These are phyloP conservation scores for Galeopterus variegatus DNA, from an alignment of 2,113 vertebrate genomes.

Conservation along the genomic window DNA sequence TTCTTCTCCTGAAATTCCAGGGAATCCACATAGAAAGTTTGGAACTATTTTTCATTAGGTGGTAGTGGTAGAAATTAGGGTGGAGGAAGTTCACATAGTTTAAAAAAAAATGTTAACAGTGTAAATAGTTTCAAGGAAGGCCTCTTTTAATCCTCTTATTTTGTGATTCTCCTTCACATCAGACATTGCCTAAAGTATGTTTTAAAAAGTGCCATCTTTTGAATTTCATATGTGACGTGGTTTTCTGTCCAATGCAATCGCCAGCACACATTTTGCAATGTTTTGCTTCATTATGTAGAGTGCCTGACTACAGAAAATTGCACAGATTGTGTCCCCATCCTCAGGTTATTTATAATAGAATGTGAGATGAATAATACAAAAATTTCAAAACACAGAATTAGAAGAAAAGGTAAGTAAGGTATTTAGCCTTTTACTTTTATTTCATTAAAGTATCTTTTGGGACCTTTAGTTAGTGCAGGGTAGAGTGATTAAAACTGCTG, in stretches of 20 bases:
- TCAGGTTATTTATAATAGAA: constrained; percentile 20
- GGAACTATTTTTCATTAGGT: neutral
- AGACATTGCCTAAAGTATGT: neutral
- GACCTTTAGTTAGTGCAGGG: neutral
- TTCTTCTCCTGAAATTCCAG: neutral
- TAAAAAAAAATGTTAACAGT: neutral
- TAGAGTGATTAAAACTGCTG: neutral
- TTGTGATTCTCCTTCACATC: neutral
- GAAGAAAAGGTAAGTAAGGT: neutral
- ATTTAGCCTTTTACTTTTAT: neutral
- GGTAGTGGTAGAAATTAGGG: neutral
- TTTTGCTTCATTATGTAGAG: neutral
- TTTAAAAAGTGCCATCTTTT: neutral
- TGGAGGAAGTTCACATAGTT: neutral
- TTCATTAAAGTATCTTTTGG: neutral
- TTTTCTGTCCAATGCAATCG: neutral
- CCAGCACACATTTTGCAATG: neutral
- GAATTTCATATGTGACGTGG: neutral
- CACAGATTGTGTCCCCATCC: neutral
- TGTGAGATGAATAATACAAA: neutral
- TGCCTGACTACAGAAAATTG: neutral
- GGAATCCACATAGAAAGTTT: neutral
- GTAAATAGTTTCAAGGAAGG: neutral
- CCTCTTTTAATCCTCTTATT: neutral
- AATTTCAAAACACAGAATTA: neutral